Base-by-base conservation (phyloP, 2,888 invertebrate species). In the Tachina lurida region DNA sequence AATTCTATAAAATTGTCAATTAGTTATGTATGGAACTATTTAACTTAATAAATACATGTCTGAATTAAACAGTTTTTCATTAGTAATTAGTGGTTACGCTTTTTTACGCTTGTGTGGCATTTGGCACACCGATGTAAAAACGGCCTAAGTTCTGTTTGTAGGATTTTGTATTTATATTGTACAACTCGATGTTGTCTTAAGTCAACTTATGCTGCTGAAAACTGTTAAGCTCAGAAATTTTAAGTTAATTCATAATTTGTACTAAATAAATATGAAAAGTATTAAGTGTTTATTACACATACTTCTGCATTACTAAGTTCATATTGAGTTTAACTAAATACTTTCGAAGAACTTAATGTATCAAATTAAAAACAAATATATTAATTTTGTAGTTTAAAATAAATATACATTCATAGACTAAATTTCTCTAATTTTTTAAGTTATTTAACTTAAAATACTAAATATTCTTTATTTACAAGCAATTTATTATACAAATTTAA, bases 401-500 rank as follows among this genome's bases (percentile, higher is more conserved):
- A 22, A 17, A 60, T 60, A 39, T 2, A 60, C 12, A 31, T 56
- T 39, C 7, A 71, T 31, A 19, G 10, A 58, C 15, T 43, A 0
- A 22, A 13, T 22, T 10, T 22, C 19, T 45, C 10, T 19, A 39
- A 56, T 45, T 45, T 56, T 22, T 45, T 45, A 15, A 56, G 12
- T 22, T 15, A 45, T 56, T 71, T 15, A 22, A 56, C 22, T 13
- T 45, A 45, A 45, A n/a, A 9, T 60, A 43, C 60, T 52, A 52
- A 70, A 45, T 62, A 41, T 62, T 10, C 41, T n/a, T 52, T 39
- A 77, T 70, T 77, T 70, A 49, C 15, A 22, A 52, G 17, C 68
- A 70, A 70, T 62, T 52, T 62, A 78, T 43, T 45, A 62, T 41
- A 1, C 13, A 10, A 68, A 58, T 17, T 17, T 47, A 10, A 39